These are phyloP conservation scores for Sinotaia quadrata DNA, from an alignment of 2,888 invertebrate genomes.

Conservation along the genomic window DNA sequence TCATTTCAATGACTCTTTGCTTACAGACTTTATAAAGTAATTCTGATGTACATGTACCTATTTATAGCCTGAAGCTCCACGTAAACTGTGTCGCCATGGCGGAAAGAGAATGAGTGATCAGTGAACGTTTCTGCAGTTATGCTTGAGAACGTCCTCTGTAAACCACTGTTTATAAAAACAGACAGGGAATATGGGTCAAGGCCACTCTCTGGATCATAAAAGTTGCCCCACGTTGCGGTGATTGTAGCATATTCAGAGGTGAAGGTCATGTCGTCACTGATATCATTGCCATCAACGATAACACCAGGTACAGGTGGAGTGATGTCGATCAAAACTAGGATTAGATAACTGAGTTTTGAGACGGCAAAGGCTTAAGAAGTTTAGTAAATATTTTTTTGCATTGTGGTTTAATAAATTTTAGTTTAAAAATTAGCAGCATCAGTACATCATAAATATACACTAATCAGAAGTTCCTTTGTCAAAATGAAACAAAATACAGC, in stretches of 20 bases:
- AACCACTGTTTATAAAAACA: constrained; percentile 5
- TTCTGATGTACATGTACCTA: no score
- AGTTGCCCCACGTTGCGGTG: constrained; percentile 2
- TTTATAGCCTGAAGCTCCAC: constrained; percentile 5
- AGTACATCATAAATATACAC: no score
- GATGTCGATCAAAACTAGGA: constrained; percentile 5
- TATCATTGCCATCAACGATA: background rate
- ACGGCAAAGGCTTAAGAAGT: no score
- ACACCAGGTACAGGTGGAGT: constrained; percentile 3
- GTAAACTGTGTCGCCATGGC: background rate
- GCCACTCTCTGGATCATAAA: constrained; percentile 6
- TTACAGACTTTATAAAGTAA: no score
- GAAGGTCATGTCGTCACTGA: background rate
- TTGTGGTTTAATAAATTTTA: no score
- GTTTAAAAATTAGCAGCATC: no score
- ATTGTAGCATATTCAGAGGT: constrained; percentile 8
- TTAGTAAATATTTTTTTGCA: no score
- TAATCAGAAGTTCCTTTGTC: no score
- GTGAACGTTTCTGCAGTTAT: background rate
- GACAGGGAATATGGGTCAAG: background rate
- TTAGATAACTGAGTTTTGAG: no score
- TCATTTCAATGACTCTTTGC: no score
- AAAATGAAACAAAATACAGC: no score
- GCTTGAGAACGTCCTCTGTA: background rate
- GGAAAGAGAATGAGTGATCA: constrained; percentile 2